Evolutionary conservation across 2,113 vertebrate species (phyloP), one percentile per base, ranked within the genome.

Genomic region (Alethe diademata): DNA sequence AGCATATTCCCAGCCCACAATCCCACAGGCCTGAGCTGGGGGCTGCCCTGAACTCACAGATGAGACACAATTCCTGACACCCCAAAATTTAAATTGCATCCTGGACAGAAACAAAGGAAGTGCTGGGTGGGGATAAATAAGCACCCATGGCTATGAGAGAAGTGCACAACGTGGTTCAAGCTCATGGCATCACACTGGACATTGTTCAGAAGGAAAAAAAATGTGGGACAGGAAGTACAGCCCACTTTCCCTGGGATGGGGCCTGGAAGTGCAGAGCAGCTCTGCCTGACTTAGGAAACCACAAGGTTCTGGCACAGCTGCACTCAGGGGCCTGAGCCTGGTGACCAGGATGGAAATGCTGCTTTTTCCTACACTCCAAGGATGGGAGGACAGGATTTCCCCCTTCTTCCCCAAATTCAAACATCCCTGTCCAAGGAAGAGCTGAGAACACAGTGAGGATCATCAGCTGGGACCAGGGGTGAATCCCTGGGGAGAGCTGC

Each of bases 161-260:
- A 74, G 58, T 2, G 36, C 54, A 67, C 50, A 11, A 5, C 0
- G 0, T 12, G 42, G 25, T 33, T 26, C 14, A 6, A n/a, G 54
- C 45, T 42, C 43, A 5, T 18, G 29, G 20, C 15, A 14, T 31
- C 56, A 7, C 15, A 2, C 14, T 23, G 58, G 42, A 33, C 69
- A 50, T 26, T 40, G 70, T 8, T 24, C 18, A 71, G 69, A 48
- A 83, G 23, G 35, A 72, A 67, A 74, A 45, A 35, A 13, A 67
- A 38, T 2, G 4, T 4, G n/a, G 19, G 58, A 1, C 23, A 24
- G 28, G 19, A 83, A 74, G 45, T 2, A 1, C 6, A n/a, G 45
- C 16, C 40, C 7, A 7, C 19, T 48, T 20, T 12, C 20, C 2
- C 3, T 36, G 72, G 38, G 76, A 22, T 14, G n/a, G 15, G 56